Conservation (phyloP, 2,888 invertebrate species). For the Phyllotreta cruciferae region DNA sequence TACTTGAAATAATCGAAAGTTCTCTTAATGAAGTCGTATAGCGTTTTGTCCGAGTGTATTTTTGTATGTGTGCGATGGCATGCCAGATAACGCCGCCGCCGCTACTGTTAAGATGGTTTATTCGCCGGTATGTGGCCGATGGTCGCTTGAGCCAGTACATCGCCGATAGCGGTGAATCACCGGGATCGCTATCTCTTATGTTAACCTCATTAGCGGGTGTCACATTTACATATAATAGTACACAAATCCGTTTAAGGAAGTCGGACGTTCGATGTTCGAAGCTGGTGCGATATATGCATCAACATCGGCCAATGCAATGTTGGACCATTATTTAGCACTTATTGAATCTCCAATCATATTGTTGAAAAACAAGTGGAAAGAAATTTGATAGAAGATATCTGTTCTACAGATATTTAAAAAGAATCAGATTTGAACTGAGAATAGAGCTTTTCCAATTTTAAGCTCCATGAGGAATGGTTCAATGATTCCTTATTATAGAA, state of each 20-base stretch:
- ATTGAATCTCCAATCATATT: too few species aligned
- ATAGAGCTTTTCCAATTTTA: too few species aligned
- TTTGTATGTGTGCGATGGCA: constrained; percentile 26
- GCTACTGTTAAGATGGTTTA: constrained; percentile 44
- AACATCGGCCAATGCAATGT: too few species aligned
- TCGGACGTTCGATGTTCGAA: constrained; percentile 2
- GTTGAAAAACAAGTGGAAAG: too few species aligned
- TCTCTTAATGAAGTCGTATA: constrained; percentile 48
- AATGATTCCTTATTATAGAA: too few species aligned
- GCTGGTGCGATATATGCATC: constrained; percentile 6
- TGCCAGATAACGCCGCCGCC: constrained; percentile 37
- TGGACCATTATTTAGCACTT: too few species aligned
- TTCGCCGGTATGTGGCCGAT: constrained; percentile 44
- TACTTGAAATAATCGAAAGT: constrained; percentile 38
- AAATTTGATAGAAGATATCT: too few species aligned
- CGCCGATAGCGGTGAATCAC: constrained; percentile 42
- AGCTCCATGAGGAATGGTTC: too few species aligned
- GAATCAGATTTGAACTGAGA: too few species aligned
- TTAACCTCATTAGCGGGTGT: constrained; percentile 54
- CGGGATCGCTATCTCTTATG: constrained; percentile 49
- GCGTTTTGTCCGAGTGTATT: constrained; percentile 24
- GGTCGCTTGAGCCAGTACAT: constrained; percentile 10
- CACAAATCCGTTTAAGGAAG: constrained; percentile 44
- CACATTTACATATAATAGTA: constrained; percentile 54
- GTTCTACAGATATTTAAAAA: too few species aligned